phyloP scores from a whole-genome alignment of 1,140 invertebrate genomes.

The Coelopa frigida region DNA sequence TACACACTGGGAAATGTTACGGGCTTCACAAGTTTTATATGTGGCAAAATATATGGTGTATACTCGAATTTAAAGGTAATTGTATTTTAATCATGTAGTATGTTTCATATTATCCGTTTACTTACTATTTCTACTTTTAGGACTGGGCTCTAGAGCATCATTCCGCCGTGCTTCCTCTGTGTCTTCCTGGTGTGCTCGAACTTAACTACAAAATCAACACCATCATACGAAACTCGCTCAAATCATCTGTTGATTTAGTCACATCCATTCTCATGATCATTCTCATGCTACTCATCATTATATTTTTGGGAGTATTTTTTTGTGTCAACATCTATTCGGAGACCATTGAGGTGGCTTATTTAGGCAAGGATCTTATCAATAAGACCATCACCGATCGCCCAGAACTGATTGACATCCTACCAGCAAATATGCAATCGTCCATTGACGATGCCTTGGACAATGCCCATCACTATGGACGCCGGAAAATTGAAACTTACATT shows the following conservation, averaged over 20 bases:
- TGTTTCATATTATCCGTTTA: slow-evolving; percentile 1
- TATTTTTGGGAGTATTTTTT: slow-evolving; percentile 43
- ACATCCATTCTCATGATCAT: slow-evolving; percentile 56
- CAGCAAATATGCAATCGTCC: slow-evolving; percentile 61
- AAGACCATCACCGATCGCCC: slow-evolving; percentile 82
- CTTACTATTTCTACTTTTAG: background rate
- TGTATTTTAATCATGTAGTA: background rate
- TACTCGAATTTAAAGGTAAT: slow-evolving; percentile 25
- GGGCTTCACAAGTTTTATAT: slow-evolving; percentile 32
- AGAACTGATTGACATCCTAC: slow-evolving; percentile 66
- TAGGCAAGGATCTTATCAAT: slow-evolving; percentile 84
- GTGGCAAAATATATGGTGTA: slow-evolving; percentile 20
- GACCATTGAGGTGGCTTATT: slow-evolving; percentile 84
- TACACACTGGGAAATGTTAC: slow-evolving; percentile 28
- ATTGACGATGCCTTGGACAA: slow-evolving; percentile 85
- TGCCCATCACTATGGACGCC: slow-evolving; percentile 77
- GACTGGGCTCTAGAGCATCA: slow-evolving; percentile 47
- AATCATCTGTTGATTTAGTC: slow-evolving; percentile 53
- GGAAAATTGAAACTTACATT: slow-evolving; percentile 41
- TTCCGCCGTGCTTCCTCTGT: slow-evolving; percentile 52
- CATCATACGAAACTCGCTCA: slow-evolving; percentile 46
- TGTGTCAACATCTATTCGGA: slow-evolving; percentile 82
- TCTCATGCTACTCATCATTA: slow-evolving; percentile 57
- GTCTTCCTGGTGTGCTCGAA: slow-evolving; percentile 53
- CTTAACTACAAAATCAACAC: slow-evolving; percentile 49